A percentile compares a stretch with the other conserved stretches of the same genome.
These are phyloP conservation scores for Mimachlamys varia DNA, from an alignment of 2,888 invertebrate genomes.

Conservation along the genomic window DNA sequence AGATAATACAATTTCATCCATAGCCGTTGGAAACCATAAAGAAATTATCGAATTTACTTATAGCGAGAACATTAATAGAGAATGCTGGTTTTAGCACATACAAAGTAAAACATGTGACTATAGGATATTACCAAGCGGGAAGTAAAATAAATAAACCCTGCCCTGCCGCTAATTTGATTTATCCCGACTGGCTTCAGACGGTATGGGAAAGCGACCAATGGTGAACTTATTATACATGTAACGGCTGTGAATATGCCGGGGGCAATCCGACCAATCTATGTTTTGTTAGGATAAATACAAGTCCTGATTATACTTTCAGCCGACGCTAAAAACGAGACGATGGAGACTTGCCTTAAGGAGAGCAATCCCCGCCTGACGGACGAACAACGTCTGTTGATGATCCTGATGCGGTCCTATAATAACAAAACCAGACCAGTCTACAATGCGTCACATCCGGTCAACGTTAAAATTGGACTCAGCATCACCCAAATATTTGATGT, in stretches of 20 bases:
- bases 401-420: conserved; percentile 68
- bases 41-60: too few relatives aligned
- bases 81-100: too few relatives aligned
- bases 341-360: neutral
- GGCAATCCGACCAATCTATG: neutral
- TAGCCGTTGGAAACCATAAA: too few relatives aligned
- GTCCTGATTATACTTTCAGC: neutral
- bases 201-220: neutral
- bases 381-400: conserved; percentile 69
- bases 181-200: too few relatives aligned
- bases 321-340: neutral
- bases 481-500: conserved; percentile 77
- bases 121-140: too few relatives aligned
- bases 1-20: too few relatives aligned
- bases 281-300: neutral
- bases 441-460: conserved; percentile 70
- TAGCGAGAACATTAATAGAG: too few relatives aligned
- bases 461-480: conserved; percentile 73
- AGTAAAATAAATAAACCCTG: too few relatives aligned
- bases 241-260: neutral
- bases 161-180: neutral
- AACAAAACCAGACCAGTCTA: conserved; percentile 69
- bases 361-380: conserved; percentile 55
- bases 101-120: too few relatives aligned
- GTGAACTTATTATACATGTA: neutral